Percentiles rank a stretch among this genome's conserved stretches.
These are phyloP conservation scores for Tragelaphus strepsiceros DNA, from an alignment of 2,113 vertebrate species.

Conservation along the genomic window DNA sequence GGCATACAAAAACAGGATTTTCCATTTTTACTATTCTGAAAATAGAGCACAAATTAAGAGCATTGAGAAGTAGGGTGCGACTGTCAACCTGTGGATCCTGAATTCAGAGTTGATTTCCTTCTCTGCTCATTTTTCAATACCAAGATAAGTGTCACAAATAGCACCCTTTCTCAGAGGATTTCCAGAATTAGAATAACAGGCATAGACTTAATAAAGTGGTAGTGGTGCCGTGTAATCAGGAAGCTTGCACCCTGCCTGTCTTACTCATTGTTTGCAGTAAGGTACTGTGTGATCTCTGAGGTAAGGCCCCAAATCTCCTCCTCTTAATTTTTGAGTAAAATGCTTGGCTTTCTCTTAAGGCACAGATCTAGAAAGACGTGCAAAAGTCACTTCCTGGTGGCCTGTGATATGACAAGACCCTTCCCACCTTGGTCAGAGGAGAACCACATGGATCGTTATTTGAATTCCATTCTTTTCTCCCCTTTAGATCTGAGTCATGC, in stretches of 20 bases:
- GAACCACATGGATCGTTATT: background rate
- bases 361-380: background rate
- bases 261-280: background rate
- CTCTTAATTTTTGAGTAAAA: slow-evolving; percentile 5
- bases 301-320: background rate
- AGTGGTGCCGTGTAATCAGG: background rate
- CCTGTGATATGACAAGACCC: background rate
- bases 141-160: slow-evolving; percentile 15
- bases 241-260: background rate
- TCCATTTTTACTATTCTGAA: slow-evolving; percentile 61
- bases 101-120: slow-evolving; percentile 46
- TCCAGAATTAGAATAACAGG: slow-evolving; percentile 23
- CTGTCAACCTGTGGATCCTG: slow-evolving; percentile 51
- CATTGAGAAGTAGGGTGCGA: slow-evolving; percentile 37
- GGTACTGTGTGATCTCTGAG: background rate
- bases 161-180: background rate
- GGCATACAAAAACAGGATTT: background rate
- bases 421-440: background rate
- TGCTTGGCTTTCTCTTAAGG: background rate
- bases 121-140: slow-evolving; percentile 10
- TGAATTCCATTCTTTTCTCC: background rate
- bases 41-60: slow-evolving; percentile 36
- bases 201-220: background rate
- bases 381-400: background rate
- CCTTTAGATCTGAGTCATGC: background rate